These are phyloP conservation scores for Bufotes viridis DNA, from an alignment of 2,797 vertebrate genomes.

Conservation along the genomic window DNA sequence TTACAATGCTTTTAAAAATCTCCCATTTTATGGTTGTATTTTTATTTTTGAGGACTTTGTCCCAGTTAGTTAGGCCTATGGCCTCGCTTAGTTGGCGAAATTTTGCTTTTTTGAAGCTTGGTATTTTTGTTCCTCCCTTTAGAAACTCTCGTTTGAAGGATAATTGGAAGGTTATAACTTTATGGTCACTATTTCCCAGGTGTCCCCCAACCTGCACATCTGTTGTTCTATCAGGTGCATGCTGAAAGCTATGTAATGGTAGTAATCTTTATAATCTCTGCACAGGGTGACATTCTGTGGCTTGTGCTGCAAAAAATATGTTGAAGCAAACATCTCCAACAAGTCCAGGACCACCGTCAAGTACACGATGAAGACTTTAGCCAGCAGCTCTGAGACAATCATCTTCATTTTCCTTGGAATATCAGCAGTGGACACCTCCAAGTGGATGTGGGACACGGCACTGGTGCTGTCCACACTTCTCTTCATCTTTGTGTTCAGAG, in stretches of 20 bases:
- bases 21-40: too few species aligned
- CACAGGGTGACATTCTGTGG: slow-evolving; percentile 94
- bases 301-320: slow-evolving; percentile 94
- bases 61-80: too few species aligned
- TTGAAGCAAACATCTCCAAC: slow-evolving; percentile 97
- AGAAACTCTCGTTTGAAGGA: too few species aligned
- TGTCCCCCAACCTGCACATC: too few species aligned
- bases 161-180: too few species aligned
- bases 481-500: slow-evolving; percentile 94
- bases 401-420: slow-evolving; percentile 98
- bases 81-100: too few species aligned
- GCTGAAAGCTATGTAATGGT: not conserved
- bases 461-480: slow-evolving; percentile 91
- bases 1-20: too few species aligned
- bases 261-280: slow-evolving; percentile 28
- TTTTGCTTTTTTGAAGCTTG: too few species aligned
- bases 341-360: slow-evolving; percentile 95
- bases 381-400: slow-evolving; percentile 94
- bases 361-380: slow-evolving; percentile 96
- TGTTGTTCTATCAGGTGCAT: too few species aligned
- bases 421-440: slow-evolving; percentile 92
- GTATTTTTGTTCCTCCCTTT: too few species aligned
- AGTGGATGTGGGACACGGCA: slow-evolving; percentile 95
- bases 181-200: too few species aligned
- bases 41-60: too few species aligned